These are phyloP conservation scores for Malurus leucopterus DNA, from an alignment of 2,797 vertebrate genomes.

Conservation along the genomic window DNA sequence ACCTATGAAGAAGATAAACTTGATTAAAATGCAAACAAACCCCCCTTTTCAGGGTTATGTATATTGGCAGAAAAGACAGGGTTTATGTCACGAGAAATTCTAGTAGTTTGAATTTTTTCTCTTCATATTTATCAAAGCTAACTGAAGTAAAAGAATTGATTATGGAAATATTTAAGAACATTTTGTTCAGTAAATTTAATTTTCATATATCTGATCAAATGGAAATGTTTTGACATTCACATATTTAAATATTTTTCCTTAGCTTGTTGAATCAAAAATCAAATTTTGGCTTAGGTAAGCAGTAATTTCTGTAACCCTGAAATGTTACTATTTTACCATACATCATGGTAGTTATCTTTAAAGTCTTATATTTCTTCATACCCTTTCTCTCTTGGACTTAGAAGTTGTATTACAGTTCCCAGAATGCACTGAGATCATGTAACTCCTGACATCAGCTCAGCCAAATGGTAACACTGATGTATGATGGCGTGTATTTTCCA, in stretches of 20 bases:
- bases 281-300: background rate
- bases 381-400: background rate
- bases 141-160: background rate
- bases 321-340: background rate
- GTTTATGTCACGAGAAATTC: background rate
- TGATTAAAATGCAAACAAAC: background rate
- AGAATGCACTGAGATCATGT: background rate
- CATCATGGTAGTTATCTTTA: background rate
- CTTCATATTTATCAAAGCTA: background rate
- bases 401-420: background rate
- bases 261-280: slow-evolving; percentile 1
- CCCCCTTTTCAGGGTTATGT: background rate
- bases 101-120: background rate
- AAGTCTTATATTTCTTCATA: background rate
- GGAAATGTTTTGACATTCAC: slow-evolving; percentile 32
- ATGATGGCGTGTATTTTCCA: background rate
- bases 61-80: background rate
- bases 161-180: background rate
- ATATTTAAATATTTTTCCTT: slow-evolving; percentile 6
- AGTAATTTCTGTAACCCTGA: background rate
- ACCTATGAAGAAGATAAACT: background rate
- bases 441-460: background rate
- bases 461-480: background rate
- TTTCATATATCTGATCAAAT: slow-evolving; percentile 22
- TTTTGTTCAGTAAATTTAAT: slow-evolving; percentile 27